Evolutionary conservation across 2,113 vertebrate genomes (phyloP).

Genomic region (Nanger granti): DNA sequence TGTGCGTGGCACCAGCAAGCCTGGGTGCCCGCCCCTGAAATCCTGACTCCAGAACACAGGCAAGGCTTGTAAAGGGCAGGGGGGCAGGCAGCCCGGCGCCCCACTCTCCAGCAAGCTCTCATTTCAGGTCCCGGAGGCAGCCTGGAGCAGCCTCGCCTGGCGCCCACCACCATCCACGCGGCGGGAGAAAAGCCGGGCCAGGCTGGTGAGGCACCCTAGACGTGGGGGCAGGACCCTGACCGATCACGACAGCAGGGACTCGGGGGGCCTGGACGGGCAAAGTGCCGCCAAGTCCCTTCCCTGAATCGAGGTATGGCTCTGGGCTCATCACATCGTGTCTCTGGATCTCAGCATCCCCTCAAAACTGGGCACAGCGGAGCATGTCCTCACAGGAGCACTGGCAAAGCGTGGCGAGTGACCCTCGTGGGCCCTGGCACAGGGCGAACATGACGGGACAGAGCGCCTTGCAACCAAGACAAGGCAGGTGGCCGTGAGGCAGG

Average conservation of each 20-base stretch:
- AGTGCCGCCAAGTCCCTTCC: neutral
- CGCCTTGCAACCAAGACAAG: rapidly evolving
- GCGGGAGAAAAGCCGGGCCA: rapidly evolving
- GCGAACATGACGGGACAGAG: rapidly evolving
- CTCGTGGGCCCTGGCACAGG: rapidly evolving
- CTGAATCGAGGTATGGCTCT: rapidly evolving
- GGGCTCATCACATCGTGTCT: neutral
- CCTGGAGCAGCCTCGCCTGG: rapidly evolving
- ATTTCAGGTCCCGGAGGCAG: rapidly evolving
- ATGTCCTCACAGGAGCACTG: rapidly evolving
- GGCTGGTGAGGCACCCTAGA: neutral
- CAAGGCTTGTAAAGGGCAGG: rapidly evolving
- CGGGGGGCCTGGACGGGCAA: rapidly evolving
- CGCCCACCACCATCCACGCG: rapidly evolving
- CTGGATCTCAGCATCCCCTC: neutral
- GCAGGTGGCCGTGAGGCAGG: rapidly evolving
- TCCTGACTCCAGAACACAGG: rapidly evolving
- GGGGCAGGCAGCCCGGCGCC: rapidly evolving
- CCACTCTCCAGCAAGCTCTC: rapidly evolving
- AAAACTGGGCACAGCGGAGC: neutral
- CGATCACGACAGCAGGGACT: neutral
- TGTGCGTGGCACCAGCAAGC: rapidly evolving
- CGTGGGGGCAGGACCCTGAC: rapidly evolving
- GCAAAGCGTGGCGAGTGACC: rapidly evolving
- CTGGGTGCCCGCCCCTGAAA: rapidly evolving